Base-by-base conservation (phyloP, 2,113 vertebrate species). In the Sebastes fasciatus region DNA sequence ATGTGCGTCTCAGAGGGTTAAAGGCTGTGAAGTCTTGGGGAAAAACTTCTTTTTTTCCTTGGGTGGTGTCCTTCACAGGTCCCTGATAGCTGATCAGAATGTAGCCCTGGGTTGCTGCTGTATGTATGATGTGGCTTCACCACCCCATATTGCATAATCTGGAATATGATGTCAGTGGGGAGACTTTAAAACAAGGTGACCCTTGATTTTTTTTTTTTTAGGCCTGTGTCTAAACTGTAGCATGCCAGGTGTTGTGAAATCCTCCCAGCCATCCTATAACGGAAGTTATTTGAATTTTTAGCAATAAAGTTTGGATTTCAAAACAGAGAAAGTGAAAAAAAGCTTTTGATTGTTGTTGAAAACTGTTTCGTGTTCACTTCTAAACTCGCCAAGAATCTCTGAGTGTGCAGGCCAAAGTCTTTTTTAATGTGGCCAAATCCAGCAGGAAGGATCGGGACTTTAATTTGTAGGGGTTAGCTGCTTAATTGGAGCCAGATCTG, bases 401-500 rank as follows among this genome's bases (percentile, higher is more conserved):
- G 5, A 49, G 60, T 55, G 21, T n/a, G 17, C 2, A 21, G 2
- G 52, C 66, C 60, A 70, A 58, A 14, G 10, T 49, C 4, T 54
- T 85, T 73, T 34, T 46, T 19, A 26, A 49, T 55, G 72, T 58
- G 54, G 40, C n/a, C 55, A 75, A 74, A 80, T 64, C 26, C 63
- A 80, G 17, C 46, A 68, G 55, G 62, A 26, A 49, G 61, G 51
- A 8, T 34, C 12, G 72, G 34, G 23, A 52, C 64, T 82, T 57
- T 63, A 8, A 81, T 75, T 17, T 73, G 66, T 63, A 6, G n/a
- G n/a, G 68, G 70, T 87, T 57, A 63, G 48, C 48, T 77, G 48
- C 48, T 77, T 88, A 88, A 87, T 80, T 79, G 61, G 60, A 82
- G 68, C 71, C 89, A 88, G 64, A 85, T 66, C 16, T 55, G 73